A percentile compares a stretch with the other conserved stretches of the same genome.
Conservation (phyloP, 2,797 vertebrate genomes). For the Anguilla marmorata region DNA sequence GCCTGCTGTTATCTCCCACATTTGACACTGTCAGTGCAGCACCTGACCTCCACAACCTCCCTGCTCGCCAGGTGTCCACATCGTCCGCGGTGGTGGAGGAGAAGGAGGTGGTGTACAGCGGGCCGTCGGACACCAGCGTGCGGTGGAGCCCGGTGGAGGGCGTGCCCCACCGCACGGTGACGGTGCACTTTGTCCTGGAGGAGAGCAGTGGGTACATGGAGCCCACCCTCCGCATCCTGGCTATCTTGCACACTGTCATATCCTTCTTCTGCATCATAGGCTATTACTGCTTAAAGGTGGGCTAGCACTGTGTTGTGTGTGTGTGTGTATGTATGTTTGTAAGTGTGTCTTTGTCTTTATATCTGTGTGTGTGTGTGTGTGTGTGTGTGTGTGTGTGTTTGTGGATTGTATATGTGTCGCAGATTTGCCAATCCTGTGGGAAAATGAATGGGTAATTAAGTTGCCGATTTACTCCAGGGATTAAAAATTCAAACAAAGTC, state of each 20-base stretch:
- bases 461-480: neutral
- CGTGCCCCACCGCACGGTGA: slow-evolving; percentile 54
- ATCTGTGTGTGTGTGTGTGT: neutral
- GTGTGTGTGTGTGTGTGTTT: neutral
- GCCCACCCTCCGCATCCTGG: slow-evolving; percentile 85
- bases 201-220: slow-evolving; percentile 98
- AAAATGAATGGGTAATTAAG: neutral
- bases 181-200: slow-evolving; percentile 89
- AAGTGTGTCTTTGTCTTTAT: neutral
- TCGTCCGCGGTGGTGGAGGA: slow-evolving; percentile 84
- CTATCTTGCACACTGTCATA: slow-evolving; percentile 88
- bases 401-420: neutral
- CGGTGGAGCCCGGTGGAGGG: slow-evolving; percentile 68
- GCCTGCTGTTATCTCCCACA: neutral
- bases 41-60: neutral
- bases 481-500: slow-evolving; percentile 10
- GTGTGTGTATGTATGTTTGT: neutral
- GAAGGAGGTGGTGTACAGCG: slow-evolving; percentile 70
- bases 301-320: slow-evolving; percentile 24
- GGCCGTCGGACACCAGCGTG: slow-evolving; percentile 58
- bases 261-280: slow-evolving; percentile 97
- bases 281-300: slow-evolving; percentile 94
- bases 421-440: neutral
- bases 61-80: slow-evolving; percentile 81
- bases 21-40: neutral